Evolutionary conservation across 2,113 vertebrate species (phyloP).

Genomic region (Elachura formosa): DNA sequence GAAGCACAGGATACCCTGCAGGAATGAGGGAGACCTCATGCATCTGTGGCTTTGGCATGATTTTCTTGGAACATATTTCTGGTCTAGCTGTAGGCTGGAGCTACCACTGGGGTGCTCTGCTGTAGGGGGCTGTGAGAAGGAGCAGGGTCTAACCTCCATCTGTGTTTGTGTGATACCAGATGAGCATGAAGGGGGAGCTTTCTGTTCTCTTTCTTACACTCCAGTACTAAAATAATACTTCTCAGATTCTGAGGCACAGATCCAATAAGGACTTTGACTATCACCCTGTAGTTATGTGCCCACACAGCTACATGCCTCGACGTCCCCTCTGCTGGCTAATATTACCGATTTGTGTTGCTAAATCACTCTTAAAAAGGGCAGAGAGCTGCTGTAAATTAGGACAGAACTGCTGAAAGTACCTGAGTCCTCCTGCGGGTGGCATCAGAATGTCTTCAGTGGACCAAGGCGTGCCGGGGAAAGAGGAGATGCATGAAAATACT

Average conservation of each 20-base stretch:
- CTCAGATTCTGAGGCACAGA: background rate
- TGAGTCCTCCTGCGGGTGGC: constrained; percentile 64
- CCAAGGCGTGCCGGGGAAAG: background rate
- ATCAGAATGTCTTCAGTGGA: constrained; percentile 50
- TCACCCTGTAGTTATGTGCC: constrained; percentile 9
- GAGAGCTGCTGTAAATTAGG: background rate
- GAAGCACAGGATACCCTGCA: background rate
- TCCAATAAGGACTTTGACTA: constrained; percentile 11
- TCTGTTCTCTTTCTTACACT: background rate
- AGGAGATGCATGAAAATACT: background rate
- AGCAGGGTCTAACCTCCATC: background rate
- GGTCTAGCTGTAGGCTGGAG: background rate
- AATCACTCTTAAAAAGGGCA: background rate
- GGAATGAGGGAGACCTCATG: background rate
- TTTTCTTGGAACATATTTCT: background rate
- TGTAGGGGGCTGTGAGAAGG: background rate
- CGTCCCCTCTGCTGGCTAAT: constrained; percentile 20
- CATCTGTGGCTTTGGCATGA: background rate
- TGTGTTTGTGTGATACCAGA: background rate
- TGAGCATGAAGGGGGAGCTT: constrained; percentile 23
- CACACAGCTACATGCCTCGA: background rate
- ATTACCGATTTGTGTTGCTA: background rate
- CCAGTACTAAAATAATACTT: background rate
- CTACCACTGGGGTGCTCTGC: background rate
- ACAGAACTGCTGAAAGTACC: background rate